Evolutionary conservation across 2,797 vertebrate species (phyloP).

Genomic region (Esox masquinongy): DNA sequence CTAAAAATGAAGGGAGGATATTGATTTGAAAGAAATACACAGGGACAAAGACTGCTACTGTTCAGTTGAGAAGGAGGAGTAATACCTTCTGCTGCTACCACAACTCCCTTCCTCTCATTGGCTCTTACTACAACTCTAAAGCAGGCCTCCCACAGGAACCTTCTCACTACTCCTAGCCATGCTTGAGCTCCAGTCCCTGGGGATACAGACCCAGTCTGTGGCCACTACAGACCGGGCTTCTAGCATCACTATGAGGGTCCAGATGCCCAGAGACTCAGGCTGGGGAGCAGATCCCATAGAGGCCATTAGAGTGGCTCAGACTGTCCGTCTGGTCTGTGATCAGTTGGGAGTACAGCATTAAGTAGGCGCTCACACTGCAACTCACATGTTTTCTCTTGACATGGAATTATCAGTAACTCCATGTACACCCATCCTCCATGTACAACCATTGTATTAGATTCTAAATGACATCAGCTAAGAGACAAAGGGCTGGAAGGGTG

Average conservation of each 20-base stretch:
- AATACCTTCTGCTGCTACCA: conserved; percentile 48
- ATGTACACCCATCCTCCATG: neutral
- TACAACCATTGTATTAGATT: neutral
- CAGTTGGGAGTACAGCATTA: neutral
- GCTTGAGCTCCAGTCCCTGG: neutral
- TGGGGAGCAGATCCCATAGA: neutral
- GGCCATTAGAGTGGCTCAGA: neutral
- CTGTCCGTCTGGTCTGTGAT: neutral
- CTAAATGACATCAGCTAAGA: neutral
- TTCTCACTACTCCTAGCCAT: neutral
- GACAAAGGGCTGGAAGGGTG: neutral
- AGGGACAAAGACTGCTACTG: conserved; percentile 41
- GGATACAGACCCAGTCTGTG: neutral
- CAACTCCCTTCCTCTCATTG: conserved; percentile 54
- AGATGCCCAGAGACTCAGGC: neutral
- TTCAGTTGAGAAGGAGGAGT: conserved; percentile 50
- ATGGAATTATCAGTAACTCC: neutral
- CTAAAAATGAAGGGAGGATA: conserved; percentile 54
- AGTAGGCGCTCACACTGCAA: neutral
- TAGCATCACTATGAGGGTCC: neutral
- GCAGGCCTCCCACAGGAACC: neutral
- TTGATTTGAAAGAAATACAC: conserved; percentile 56
- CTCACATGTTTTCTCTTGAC: neutral
- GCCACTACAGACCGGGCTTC: conserved; percentile 12
- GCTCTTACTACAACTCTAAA: conserved; percentile 29